Conservation (phyloP, 2,888 invertebrate species). For the Prenolepis imparis region DNA sequence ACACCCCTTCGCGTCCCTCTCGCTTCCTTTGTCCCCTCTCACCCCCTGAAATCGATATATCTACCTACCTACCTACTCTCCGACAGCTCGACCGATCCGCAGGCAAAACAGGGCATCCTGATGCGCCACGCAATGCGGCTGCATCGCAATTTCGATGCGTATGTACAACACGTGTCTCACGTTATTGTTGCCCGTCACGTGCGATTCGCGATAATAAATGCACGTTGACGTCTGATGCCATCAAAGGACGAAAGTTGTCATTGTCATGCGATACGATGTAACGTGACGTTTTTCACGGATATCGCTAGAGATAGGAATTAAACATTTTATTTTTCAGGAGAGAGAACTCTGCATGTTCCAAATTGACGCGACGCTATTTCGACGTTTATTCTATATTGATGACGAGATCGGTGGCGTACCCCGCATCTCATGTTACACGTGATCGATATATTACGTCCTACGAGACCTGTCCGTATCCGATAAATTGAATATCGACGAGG, state of each 20-base stretch:
- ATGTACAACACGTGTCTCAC: neutral
- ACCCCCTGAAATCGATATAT: conserved; percentile 70
- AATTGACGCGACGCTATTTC: neutral
- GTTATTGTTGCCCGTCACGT: neutral
- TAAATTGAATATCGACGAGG: conserved; percentile 45
- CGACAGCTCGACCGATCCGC: conserved; percentile 51
- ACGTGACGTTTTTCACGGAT: neutral
- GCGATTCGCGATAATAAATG: neutral
- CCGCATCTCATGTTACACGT: conserved; percentile 21
- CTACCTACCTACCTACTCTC: conserved; percentile 29
- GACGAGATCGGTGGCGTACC: neutral
- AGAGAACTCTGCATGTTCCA: neutral
- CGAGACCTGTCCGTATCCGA: conserved; percentile 10
- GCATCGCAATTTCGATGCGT: conserved; percentile 18
- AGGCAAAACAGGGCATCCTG: conserved; percentile 59
- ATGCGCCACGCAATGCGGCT: conserved; percentile 34
- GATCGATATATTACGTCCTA: conserved; percentile 35
- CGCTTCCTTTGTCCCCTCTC: neutral
- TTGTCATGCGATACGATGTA: neutral
- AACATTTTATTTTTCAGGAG: neutral
- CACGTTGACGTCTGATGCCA: neutral
- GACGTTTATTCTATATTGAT: neutral
- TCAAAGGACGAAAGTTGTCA: neutral
- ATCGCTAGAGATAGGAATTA: neutral
- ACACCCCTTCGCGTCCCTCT: conserved; percentile 29